phyloP scores from a whole-genome alignment of 2,113 vertebrate species.

The Chaetorhynchus papuensis region DNA sequence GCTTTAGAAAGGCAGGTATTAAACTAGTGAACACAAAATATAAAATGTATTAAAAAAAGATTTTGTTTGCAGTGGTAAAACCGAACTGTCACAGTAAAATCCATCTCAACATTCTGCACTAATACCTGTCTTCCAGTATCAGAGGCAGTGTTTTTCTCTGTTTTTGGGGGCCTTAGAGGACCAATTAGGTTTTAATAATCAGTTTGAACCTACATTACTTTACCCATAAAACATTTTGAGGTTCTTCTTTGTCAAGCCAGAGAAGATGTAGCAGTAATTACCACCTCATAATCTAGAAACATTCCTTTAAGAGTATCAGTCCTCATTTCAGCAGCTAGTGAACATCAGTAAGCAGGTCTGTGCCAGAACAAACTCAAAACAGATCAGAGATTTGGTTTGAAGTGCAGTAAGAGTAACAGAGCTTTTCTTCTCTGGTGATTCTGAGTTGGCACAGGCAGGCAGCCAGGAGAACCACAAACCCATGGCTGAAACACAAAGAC shows the following conservation, averaged over 20 bases:
- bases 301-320: neutral
- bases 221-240: neutral
- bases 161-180: neutral
- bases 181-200: neutral
- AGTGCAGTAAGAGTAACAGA: neutral
- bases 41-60: neutral
- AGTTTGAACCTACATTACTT: neutral
- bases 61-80: neutral
- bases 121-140: neutral
- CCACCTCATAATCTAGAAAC: neutral
- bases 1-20: neutral
- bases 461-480: neutral
- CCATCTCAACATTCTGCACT: neutral
- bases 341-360: neutral
- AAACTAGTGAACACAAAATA: neutral
- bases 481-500: neutral
- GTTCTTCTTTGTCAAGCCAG: neutral
- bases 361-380: neutral
- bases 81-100: neutral
- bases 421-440: neutral
- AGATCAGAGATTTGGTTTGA: neutral
- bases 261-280: neutral
- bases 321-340: neutral
- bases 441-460: neutral
- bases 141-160: neutral